Base-by-base conservation (phyloP, 2,888 invertebrate species). In the Steinernema scapterisci region DNA sequence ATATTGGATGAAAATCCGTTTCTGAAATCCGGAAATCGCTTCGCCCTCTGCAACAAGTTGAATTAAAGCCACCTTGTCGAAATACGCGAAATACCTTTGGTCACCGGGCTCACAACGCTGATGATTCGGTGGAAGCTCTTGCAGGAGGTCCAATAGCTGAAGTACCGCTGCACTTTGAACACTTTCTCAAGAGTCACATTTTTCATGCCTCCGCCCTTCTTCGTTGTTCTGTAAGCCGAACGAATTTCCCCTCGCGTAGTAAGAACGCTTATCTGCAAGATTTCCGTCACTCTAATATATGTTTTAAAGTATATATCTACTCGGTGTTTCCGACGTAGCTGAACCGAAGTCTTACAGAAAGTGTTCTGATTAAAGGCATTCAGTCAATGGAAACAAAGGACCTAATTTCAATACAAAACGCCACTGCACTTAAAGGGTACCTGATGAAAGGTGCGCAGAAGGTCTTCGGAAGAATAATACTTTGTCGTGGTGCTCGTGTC, bases 131-230 rank as follows among this genome's bases (percentile, higher is more conserved):
- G 86, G 71, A 84, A 86, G 11, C 77, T 63, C 3, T 79, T 77
- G 46, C 84, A 84, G 0, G 80, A 80, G 23, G 78, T 78, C 86
- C 86, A 86, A 73, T 82, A 83, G 54, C 82, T 82, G 76, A 83
- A 85, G 75, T 80, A 80, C 7, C 84, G 79, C 0, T 80, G 79
- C 48, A 84, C 84, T 21, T 81, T 80, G 74, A 80, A 83, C 6
- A 82, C 78, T 43, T 76, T 76, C n/a, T 75, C 70, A 5, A 82
- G 51, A 9, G 79, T 73, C 7, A 74, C 81, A 56, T 76, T 76
- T 31, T 71, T 74, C 63, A 79, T 74, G 51, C 80, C 80, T 46
- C 56, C 82, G 70, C 76, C 83, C 56, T 74, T 73, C 23, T 56
- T 73, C 45, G 70, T 54, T 11, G 74, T 70, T n/a, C 78, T 73